Evolutionary conservation across 2,888 invertebrate genomes (phyloP).

Genomic region (Trisateles emortualis): DNA sequence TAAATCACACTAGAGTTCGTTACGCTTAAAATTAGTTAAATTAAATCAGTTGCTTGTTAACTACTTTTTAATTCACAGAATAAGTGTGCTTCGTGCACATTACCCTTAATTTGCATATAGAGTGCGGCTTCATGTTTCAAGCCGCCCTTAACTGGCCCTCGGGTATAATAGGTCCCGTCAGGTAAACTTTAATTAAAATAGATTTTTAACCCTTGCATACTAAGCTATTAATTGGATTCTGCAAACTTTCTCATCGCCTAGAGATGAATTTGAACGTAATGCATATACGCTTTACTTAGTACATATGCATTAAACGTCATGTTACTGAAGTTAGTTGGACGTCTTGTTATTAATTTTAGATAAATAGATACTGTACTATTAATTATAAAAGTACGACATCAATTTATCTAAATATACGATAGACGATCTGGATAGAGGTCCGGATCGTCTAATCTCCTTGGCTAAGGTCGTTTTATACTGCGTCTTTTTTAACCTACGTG

Average conservation of each 20-base stretch:
- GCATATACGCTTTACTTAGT: background rate
- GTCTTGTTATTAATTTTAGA: background rate
- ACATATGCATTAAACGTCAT: background rate
- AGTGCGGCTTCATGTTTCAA: conserved; percentile 47
- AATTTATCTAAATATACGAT: too few species aligned
- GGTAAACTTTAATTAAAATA: conserved; percentile 40
- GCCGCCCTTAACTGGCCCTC: conserved; percentile 37
- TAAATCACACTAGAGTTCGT: background rate
- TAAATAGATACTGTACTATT: too few species aligned
- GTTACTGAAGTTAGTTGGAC: too few species aligned
- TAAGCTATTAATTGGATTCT: conserved; percentile 22
- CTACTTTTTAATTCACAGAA: conserved; percentile 29
- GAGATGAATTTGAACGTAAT: background rate
- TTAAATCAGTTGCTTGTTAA: conserved; percentile 28
- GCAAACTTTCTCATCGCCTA: conserved; percentile 13
- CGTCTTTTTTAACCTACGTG: too few species aligned
- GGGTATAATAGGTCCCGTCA: conserved; percentile 32
- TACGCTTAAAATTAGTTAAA: conserved; percentile 34
- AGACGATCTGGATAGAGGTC: too few species aligned
- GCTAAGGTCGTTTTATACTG: too few species aligned
- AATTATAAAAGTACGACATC: too few species aligned
- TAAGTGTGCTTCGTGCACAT: conserved; percentile 42
- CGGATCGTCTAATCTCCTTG: too few species aligned
- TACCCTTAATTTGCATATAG: conserved; percentile 58
- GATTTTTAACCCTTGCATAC: conserved; percentile 22